Conservation (phyloP, 2,113 vertebrate species). For the Hemibagrus wyckioides region DNA sequence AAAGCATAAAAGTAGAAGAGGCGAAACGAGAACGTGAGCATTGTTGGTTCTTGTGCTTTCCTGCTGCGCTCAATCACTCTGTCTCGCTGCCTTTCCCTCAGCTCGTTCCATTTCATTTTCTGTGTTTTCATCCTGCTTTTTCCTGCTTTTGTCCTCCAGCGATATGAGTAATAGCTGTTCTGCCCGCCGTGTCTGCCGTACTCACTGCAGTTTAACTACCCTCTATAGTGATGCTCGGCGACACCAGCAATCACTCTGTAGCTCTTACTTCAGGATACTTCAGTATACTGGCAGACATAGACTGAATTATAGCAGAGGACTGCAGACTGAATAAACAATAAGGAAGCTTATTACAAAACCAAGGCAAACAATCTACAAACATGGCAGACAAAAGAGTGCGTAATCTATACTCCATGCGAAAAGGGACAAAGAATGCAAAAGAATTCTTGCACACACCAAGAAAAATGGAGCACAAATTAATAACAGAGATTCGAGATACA, state of each 20-base stretch:
- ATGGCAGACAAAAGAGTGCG: not conserved
- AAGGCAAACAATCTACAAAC: not conserved
- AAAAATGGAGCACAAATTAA: not conserved
- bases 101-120: not conserved
- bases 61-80: not conserved
- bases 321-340: conserved; percentile 16
- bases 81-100: not conserved
- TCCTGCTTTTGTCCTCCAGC: not conserved
- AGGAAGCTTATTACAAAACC: not conserved
- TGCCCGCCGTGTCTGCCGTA: not conserved
- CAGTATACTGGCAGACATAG: not conserved
- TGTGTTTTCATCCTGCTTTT: not conserved
- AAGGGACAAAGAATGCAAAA: not conserved
- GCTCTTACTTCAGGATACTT: conserved; percentile 11
- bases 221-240: not conserved
- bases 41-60: not conserved
- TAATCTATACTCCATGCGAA: too few relatives aligned
- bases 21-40: not conserved
- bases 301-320: not conserved
- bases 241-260: not conserved
- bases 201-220: not conserved
- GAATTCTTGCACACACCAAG: not conserved
- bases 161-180: not conserved
- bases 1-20: not conserved
- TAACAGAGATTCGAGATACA: not conserved